Conservation (phyloP, 2,888 invertebrate genomes). For the Druceiella hillmani region DNA sequence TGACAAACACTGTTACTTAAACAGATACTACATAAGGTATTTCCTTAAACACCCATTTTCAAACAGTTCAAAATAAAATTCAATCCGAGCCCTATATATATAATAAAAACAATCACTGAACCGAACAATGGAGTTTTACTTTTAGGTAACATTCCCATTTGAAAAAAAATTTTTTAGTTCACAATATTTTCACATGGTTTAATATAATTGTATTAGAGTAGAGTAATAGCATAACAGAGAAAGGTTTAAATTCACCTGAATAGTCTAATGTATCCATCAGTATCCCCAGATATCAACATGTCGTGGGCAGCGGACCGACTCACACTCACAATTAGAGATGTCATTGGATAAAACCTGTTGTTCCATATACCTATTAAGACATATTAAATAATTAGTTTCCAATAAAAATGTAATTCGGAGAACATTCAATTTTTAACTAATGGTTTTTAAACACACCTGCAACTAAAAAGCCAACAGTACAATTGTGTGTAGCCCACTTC, state of each 20-base stretch:
- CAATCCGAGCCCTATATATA: too few species aligned
- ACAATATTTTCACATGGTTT: too few species aligned
- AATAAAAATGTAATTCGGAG: too few species aligned
- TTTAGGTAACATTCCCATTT: too few species aligned
- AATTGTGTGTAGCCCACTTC: constrained; percentile 84
- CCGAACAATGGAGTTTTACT: too few species aligned
- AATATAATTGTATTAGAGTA: too few species aligned
- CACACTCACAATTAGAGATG: constrained; percentile 74
- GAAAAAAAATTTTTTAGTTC: too few species aligned
- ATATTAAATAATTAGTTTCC: constrained; percentile 1
- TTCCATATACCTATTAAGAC: constrained; percentile 92
- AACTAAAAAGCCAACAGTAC: constrained; percentile 81
- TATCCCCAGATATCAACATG: constrained; percentile 77
- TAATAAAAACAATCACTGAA: too few species aligned
- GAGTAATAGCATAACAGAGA: constrained; percentile 1
- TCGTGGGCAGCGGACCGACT: constrained; percentile 81
- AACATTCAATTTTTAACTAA: too few species aligned
- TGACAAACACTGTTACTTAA: background rate
- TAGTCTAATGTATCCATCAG: constrained; percentile 81
- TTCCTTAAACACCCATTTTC: too few species aligned
- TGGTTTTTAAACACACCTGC: constrained; percentile 63
- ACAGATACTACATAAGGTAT: too few species aligned
- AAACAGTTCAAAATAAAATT: too few species aligned
- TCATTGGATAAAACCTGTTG: constrained; percentile 81
- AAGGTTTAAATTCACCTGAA: constrained; percentile 56